A percentile compares a stretch with the other conserved stretches of the same genome.
These are phyloP conservation scores for Diadophis punctatus DNA, from an alignment of 2,113 vertebrate species.

Conservation along the genomic window DNA sequence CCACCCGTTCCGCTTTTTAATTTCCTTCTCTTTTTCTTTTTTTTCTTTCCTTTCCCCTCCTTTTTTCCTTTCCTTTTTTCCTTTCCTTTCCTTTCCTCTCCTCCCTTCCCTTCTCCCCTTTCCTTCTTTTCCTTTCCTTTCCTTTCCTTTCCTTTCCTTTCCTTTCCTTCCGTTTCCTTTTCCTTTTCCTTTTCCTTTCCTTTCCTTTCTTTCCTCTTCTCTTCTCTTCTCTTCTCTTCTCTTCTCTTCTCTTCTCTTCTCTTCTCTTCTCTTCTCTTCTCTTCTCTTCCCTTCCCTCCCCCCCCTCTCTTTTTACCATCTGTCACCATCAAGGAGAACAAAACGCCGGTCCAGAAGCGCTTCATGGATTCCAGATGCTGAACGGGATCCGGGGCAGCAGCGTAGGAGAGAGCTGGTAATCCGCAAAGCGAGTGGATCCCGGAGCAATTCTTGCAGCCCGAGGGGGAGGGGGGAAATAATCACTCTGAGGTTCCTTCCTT, in stretches of 20 bases:
- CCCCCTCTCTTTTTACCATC: not conserved
- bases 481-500: not conserved
- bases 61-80: no score
- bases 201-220: fast-evolving
- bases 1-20: no score
- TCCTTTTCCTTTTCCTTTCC: fast-evolving
- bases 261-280: fast-evolving
- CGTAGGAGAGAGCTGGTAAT: not conserved
- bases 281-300: fast-evolving
- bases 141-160: no score
- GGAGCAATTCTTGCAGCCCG: not conserved
- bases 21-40: no score
- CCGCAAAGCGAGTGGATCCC: not conserved
- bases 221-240: fast-evolving
- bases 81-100: no score
- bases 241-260: no score
- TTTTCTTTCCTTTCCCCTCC: no score
- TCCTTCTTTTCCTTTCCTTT: no score
- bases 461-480: no score
- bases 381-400: no score
- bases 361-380: not conserved
- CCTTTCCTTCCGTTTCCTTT: no score
- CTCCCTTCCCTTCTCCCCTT: no score
- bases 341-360: not conserved
- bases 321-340: not conserved